These are phyloP conservation scores for Falco concolor DNA, from an alignment of 2,797 vertebrate species.

Conservation along the genomic window DNA sequence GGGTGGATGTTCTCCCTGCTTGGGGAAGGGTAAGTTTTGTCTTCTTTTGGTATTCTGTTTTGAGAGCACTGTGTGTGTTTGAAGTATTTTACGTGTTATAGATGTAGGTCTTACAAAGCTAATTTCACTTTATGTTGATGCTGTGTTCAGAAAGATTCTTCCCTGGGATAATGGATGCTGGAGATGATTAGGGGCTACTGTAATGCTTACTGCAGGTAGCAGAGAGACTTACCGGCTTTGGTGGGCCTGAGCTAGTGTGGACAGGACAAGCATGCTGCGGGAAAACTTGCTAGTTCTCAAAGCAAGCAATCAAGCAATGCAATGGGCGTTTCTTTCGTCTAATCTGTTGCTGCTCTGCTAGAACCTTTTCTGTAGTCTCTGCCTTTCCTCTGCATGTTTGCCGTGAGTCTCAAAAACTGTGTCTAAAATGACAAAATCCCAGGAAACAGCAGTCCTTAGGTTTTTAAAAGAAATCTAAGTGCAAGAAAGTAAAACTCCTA, in stretches of 20 bases:
- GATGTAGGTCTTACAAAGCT: background rate
- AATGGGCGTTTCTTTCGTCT: background rate
- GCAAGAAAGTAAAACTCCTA: background rate
- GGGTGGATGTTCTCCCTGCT: rapidly evolving
- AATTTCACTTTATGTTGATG: background rate
- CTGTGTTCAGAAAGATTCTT: background rate
- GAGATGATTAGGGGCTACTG: background rate
- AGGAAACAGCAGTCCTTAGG: background rate
- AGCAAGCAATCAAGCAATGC: background rate
- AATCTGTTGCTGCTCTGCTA: background rate
- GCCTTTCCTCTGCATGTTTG: background rate
- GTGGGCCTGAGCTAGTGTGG: background rate
- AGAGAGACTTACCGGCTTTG: background rate
- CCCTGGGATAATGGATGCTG: background rate
- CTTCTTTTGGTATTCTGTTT: background rate
- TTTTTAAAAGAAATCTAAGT: background rate
- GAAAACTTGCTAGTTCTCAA: background rate
- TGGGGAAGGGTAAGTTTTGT: background rate
- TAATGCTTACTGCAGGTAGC: background rate
- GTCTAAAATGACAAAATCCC: background rate
- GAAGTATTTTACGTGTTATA: background rate
- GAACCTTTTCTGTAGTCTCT: background rate
- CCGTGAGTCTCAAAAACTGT: background rate
- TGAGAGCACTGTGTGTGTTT: background rate
- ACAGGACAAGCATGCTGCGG: background rate